Conservation (phyloP, 1,140 invertebrate genomes). For the Rhopalosiphum padi region DNA sequence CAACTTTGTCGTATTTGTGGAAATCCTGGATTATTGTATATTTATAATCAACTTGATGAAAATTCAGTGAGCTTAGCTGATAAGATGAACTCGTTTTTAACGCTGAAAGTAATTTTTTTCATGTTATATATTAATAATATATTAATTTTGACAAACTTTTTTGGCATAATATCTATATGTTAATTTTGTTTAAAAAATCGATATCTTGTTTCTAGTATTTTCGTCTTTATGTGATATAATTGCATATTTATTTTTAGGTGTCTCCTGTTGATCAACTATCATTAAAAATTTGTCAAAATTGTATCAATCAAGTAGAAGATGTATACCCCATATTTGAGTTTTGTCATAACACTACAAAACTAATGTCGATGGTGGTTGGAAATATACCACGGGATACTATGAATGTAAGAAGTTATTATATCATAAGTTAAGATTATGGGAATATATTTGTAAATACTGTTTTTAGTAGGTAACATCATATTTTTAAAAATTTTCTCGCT, state of each 20-base stretch:
- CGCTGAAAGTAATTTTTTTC: constrained; percentile 26
- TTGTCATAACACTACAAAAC: constrained; percentile 38
- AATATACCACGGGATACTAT: background rate
- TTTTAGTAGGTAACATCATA: too few relatives aligned
- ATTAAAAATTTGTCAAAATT: constrained; percentile 51
- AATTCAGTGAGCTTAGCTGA: constrained; percentile 8
- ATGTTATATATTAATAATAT: background rate
- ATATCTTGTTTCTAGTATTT: background rate
- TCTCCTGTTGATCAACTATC: constrained; percentile 40
- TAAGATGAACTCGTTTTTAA: constrained; percentile 41
- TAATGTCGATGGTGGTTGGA: constrained; percentile 35
- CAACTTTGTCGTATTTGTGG: constrained; percentile 53
- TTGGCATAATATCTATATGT: background rate
- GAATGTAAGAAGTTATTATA: background rate
- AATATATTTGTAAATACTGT: background rate
- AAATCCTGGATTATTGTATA: constrained; percentile 30
- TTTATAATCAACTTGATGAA: background rate
- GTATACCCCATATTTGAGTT: constrained; percentile 36
- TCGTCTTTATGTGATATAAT: background rate
- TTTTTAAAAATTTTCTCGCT: too few relatives aligned
- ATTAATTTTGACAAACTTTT: background rate
- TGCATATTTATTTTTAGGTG: background rate
- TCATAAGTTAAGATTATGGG: background rate
- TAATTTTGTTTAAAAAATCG: background rate
- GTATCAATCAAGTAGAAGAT: constrained; percentile 46